Conservation (phyloP, 2,888 invertebrate species). For the Eudiplozoon nipponicum region DNA sequence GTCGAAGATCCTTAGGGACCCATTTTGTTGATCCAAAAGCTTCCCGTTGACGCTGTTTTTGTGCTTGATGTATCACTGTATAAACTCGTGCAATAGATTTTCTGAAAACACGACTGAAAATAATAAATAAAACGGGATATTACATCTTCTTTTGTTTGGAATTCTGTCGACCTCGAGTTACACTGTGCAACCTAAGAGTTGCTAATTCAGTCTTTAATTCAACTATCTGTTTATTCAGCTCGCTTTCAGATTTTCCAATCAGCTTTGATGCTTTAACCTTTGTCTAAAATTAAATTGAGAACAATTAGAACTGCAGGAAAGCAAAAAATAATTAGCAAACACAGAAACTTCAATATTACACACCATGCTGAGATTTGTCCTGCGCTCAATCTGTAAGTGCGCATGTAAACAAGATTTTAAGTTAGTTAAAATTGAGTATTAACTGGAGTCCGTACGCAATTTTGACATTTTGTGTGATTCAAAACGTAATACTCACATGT, state of each 20-base stretch:
- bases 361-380: too few relatives aligned
- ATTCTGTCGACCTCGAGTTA: slow-evolving; percentile 79
- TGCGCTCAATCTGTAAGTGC: too few relatives aligned
- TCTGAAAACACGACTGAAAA: slow-evolving; percentile 53
- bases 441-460: too few relatives aligned
- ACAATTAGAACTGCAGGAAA: background rate
- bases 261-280: background rate
- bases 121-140: slow-evolving; percentile 28
- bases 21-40: slow-evolving; percentile 67
- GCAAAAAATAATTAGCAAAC: too few relatives aligned
- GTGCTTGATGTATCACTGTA: slow-evolving; percentile 88
- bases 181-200: slow-evolving; percentile 68
- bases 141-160: slow-evolving; percentile 93
- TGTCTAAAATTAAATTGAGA: background rate
- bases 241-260: slow-evolving; percentile 5
- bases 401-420: too few relatives aligned
- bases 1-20: slow-evolving; percentile 77
- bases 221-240: slow-evolving; percentile 1
- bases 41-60: slow-evolving; percentile 76
- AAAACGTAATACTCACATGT: too few relatives aligned
- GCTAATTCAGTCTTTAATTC: slow-evolving; percentile 38
- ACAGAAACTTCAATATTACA: too few relatives aligned
- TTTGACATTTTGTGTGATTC: too few relatives aligned
- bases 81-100: slow-evolving; percentile 88
- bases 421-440: too few relatives aligned